Evolutionary conservation across 23 tunicate species (phyloP).

Genomic region (Halocynthia aurantium): DNA sequence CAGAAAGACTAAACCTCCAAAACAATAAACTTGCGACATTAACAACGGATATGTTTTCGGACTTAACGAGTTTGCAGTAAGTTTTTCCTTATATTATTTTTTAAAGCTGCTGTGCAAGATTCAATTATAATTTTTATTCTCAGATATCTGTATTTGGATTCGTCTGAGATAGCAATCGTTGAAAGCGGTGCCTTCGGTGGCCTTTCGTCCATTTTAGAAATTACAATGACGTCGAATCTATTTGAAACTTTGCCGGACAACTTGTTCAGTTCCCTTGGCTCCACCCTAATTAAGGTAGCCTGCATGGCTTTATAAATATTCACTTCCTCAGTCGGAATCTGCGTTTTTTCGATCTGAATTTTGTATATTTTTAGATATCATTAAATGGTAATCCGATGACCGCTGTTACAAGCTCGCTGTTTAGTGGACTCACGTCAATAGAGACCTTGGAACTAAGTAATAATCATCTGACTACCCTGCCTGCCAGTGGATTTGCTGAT

Average conservation of each 20-base stretch:
- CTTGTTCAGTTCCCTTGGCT: slow-evolving; percentile 38
- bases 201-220: slow-evolving; percentile 36
- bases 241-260: slow-evolving; percentile 36
- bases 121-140: background rate
- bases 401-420: slow-evolving; percentile 26
- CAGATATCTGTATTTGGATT: slow-evolving; percentile 38
- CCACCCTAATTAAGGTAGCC: slow-evolving; percentile 27
- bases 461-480: slow-evolving; percentile 28
- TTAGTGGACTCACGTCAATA: slow-evolving; percentile 37
- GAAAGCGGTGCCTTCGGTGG: slow-evolving; percentile 78
- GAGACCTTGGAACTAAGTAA: slow-evolving; percentile 48
- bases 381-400: slow-evolving; percentile 29
- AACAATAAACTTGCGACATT: slow-evolving; percentile 42
- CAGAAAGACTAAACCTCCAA: slow-evolving; percentile 37
- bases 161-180: slow-evolving; percentile 24
- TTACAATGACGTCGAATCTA: slow-evolving; percentile 32
- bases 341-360: background rate
- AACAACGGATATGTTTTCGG: slow-evolving; percentile 44
- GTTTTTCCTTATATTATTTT: background rate
- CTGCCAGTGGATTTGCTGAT: slow-evolving; percentile 47
- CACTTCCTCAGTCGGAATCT: too few relatives aligned
- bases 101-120: background rate
- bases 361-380: slow-evolving; percentile 32
- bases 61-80: slow-evolving; percentile 40
- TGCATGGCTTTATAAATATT: background rate